Base-by-base conservation (phyloP, 1,140 invertebrate species). In the Sesamia nonagrioides region DNA sequence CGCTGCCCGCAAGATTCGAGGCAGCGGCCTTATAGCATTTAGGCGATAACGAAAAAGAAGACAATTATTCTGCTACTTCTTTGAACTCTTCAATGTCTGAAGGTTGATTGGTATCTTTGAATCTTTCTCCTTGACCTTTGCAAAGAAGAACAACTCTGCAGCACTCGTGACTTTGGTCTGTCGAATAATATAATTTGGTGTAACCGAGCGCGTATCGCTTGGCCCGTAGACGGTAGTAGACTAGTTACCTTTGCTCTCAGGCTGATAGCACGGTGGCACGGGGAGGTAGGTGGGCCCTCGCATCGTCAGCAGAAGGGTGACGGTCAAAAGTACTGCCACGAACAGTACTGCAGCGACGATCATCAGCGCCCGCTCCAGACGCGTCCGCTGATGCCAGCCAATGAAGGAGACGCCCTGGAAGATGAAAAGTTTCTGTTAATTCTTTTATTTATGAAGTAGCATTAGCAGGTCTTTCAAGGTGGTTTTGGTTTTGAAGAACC, bases 391-490 rank as follows among this genome's bases (percentile, higher is more conserved):
- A 61, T 95, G 94, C 96, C 95, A 96, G 54, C 97, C 96, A 77
- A 97, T 95, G 77, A 97, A 94, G n/a, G 97, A 90, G 0, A 97
- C 90, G 18, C 95, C 94, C 77, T 95, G 94, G 11, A 96, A 73
- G 48, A 73, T 18, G 48, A 6, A 74, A 18, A n/a, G 37, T 17
- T 21, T 1, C 1, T 40, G 33, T 61, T 5, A 61, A 8, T 60
- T 35, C 3, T 3, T 27, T 27, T 27, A 3, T 27, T 27, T 27
- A 11, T 5, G 54, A 52, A 2, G 48, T 17, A n/a, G 15, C 3
- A 27, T 27, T 27, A 52, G 5, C 15, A 52, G 48, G n/a, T 3
- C 27, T 27, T 27, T 27, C 1, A 27, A 27, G 27, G 27, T 27
- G 27, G 27, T 27, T 27, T 3, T 27, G 27, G 27, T n/a, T n/a